These are phyloP conservation scores for Hassar affinis DNA, from an alignment of 2,113 vertebrate species.

Conservation along the genomic window DNA sequence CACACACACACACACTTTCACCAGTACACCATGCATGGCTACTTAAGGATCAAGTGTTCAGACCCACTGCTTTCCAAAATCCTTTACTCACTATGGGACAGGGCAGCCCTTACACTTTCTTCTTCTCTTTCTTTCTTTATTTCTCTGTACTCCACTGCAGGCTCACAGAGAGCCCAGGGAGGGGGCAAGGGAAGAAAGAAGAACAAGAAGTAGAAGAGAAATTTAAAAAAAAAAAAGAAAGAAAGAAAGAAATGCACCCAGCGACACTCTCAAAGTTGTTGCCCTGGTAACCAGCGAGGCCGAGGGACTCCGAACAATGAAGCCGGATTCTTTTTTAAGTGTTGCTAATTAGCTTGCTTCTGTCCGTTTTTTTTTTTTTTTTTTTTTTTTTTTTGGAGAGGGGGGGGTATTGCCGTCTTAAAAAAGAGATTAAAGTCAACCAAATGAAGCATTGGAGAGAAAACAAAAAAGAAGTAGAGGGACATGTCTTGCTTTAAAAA, in stretches of 20 bases:
- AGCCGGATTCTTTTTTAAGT: slow-evolving; percentile 72
- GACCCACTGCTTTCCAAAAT: slow-evolving; percentile 37
- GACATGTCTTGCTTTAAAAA: slow-evolving; percentile 41
- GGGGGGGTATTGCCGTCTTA: slow-evolving; percentile 69
- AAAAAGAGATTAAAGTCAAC: slow-evolving; percentile 79
- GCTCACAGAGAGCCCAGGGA: slow-evolving; percentile 21
- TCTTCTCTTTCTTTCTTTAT: slow-evolving; percentile 28
- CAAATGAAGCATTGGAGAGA: slow-evolving; percentile 60
- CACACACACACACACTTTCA: slow-evolving; percentile 26
- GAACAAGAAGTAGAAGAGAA: slow-evolving; percentile 34
- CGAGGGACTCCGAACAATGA: slow-evolving; percentile 68
- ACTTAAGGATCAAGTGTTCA: slow-evolving; percentile 33
- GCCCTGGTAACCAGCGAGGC: slow-evolving; percentile 76
- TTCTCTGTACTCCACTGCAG: slow-evolving; percentile 17
- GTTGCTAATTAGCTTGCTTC: slow-evolving; percentile 80
- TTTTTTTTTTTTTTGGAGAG: no score
- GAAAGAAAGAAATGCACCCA: slow-evolving; percentile 64
- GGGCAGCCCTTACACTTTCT: slow-evolving; percentile 35
- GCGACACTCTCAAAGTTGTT: slow-evolving; percentile 69
- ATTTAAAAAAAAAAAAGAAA: slow-evolving; percentile 15
- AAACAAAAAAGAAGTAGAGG: slow-evolving; percentile 64
- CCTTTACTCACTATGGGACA: slow-evolving; percentile 27
- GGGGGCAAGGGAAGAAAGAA: slow-evolving; percentile 47
- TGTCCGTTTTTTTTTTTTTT: slow-evolving; percentile 62
- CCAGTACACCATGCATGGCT: not conserved